A percentile compares a stretch with the other conserved stretches of the same genome.
Evolutionary conservation across 2,888 invertebrate species (phyloP).

Genomic region (Perdita meconis): DNA sequence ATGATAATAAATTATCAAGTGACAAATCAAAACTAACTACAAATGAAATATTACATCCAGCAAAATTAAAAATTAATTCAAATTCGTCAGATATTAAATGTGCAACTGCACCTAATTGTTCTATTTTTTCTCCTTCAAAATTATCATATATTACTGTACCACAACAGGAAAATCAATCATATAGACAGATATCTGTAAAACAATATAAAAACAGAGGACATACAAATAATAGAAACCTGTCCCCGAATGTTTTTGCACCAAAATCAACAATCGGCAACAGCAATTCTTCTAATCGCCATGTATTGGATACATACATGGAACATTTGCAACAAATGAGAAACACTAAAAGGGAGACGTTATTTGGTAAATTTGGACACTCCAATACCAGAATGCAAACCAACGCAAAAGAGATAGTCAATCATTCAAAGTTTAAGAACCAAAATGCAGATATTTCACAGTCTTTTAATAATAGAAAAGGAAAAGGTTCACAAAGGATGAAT

Average conservation of each 20-base stretch:
- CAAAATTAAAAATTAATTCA: conserved; percentile 35
- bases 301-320: conserved; percentile 12
- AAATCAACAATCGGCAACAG: background rate
- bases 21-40: background rate
- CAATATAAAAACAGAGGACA: background rate
- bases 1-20: background rate
- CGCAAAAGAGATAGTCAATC: too few relatives aligned
- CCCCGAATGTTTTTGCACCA: background rate
- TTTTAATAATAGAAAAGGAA: too few relatives aligned
- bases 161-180: background rate
- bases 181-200: background rate
- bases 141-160: conserved; percentile 7
- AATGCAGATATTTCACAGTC: too few relatives aligned
- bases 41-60: conserved; percentile 31
- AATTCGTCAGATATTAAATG: background rate
- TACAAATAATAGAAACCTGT: background rate
- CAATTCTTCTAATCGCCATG: background rate
- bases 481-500: too few relatives aligned
- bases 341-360: background rate
- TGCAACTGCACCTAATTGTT: background rate
- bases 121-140: conserved; percentile 48
- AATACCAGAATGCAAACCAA: background rate
- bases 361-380: background rate
- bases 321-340: background rate
- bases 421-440: too few relatives aligned